Evolutionary conservation across 2,113 vertebrate genomes (phyloP).

Genomic region (Loxodonta africana): DNA sequence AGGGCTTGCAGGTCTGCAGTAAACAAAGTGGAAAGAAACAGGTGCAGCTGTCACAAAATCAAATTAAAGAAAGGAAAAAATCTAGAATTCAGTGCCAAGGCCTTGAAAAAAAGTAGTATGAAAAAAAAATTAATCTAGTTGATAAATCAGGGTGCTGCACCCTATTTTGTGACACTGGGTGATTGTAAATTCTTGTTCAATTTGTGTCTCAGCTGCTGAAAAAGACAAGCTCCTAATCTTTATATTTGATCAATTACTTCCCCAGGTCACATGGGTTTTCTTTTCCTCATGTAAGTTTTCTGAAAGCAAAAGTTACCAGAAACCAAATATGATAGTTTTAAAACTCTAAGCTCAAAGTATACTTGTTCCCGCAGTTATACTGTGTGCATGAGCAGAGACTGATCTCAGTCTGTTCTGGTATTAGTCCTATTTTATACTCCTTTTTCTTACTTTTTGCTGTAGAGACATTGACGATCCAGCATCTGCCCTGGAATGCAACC

Average conservation of each 20-base stretch:
- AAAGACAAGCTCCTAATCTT: not conserved
- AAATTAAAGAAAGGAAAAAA: not conserved
- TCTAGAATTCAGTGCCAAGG: not conserved
- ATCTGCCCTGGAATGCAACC: not conserved
- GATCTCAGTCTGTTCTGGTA: not conserved
- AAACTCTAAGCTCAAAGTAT: not conserved
- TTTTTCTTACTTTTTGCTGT: not conserved
- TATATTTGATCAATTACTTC: not conserved
- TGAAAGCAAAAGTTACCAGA: not conserved
- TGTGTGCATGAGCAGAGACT: not conserved
- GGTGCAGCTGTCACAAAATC: not conserved
- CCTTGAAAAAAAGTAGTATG: not conserved
- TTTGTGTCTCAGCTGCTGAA: not conserved
- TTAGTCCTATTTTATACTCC: not conserved
- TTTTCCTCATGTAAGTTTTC: not conserved
- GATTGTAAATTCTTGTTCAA: not conserved
- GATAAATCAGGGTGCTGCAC: not conserved
- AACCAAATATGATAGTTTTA: not conserved
- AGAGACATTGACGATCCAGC: not conserved
- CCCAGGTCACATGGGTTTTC: not conserved
- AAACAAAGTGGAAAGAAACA: not conserved
- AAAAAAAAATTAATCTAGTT: not conserved
- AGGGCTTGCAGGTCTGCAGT: rapidly evolving
- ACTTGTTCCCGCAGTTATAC: not conserved
- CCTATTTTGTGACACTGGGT: not conserved